phyloP scores from a whole-genome alignment of 2,797 vertebrate species.

The Staurois parvus region DNA sequence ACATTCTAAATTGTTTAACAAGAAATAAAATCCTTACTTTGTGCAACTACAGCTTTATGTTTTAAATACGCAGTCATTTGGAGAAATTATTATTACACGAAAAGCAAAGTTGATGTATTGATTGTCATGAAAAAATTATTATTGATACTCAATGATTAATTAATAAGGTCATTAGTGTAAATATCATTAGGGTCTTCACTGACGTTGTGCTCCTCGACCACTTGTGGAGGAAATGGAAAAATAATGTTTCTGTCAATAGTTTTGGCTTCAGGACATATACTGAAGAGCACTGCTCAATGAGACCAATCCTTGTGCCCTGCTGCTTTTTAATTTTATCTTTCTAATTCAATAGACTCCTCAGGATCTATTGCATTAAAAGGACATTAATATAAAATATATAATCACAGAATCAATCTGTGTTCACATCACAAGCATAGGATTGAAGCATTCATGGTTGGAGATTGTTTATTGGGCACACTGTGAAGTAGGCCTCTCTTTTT shows the following conservation, averaged over 20 bases:
- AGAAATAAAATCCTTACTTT: neutral
- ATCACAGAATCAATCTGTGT: neutral
- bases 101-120: neutral
- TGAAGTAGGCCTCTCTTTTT: neutral
- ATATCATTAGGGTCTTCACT: neutral
- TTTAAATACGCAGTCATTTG: neutral
- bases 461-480: neutral
- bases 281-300: constrained; percentile 9
- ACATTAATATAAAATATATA: constrained; percentile 6
- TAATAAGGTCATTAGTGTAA: constrained; percentile 7
- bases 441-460: neutral
- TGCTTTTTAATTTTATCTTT: constrained; percentile 14
- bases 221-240: constrained; percentile 20
- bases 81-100: neutral
- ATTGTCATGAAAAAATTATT: neutral
- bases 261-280: constrained; percentile 34
- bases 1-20: neutral
- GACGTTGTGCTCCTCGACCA: neutral
- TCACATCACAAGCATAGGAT: neutral
- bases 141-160: neutral
- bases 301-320: constrained; percentile 26
- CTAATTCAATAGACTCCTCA: constrained; percentile 15
- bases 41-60: no score
- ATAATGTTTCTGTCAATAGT: constrained; percentile 28
- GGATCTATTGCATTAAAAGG: constrained; percentile 25